Percentiles rank a stretch among this genome's conserved stretches.
Conservation (phyloP, 2,888 invertebrate species). For the Lacanobia oleracea region DNA sequence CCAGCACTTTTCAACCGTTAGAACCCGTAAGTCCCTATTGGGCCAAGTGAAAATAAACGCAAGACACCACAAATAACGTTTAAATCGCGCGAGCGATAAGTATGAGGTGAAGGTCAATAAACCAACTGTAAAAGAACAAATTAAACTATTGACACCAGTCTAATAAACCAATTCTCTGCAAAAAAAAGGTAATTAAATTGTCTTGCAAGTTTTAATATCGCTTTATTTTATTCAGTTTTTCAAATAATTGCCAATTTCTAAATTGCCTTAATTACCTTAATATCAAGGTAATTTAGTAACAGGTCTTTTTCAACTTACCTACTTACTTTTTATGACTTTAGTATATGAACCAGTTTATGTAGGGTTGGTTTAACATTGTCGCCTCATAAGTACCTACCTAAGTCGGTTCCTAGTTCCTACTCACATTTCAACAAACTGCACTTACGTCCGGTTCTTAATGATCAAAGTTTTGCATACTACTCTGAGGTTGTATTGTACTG, state of each 20-base stretch:
- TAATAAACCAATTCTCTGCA: background rate
- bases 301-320: background rate
- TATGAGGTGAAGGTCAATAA: background rate
- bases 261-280: too few species aligned
- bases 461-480: constrained; percentile 23
- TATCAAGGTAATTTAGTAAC: background rate
- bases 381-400: background rate
- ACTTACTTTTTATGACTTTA: background rate
- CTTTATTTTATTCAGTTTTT: background rate
- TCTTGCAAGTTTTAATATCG: background rate
- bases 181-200: background rate
- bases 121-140: background rate
- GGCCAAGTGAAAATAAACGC: too few species aligned
- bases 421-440: constrained; percentile 26
- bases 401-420: background rate
- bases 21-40: too few species aligned
- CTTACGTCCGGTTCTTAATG: constrained; percentile 22
- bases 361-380: background rate
- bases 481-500: background rate
- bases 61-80: too few species aligned
- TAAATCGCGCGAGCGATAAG: too few species aligned
- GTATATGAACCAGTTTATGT: background rate
- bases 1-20: too few species aligned
- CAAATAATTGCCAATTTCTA: background rate
- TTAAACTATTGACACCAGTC: background rate